A percentile compares a stretch with the other conserved stretches of the same genome.
Evolutionary conservation across 2,797 vertebrate species (phyloP).

Genomic region (Astyanax mexicanus): DNA sequence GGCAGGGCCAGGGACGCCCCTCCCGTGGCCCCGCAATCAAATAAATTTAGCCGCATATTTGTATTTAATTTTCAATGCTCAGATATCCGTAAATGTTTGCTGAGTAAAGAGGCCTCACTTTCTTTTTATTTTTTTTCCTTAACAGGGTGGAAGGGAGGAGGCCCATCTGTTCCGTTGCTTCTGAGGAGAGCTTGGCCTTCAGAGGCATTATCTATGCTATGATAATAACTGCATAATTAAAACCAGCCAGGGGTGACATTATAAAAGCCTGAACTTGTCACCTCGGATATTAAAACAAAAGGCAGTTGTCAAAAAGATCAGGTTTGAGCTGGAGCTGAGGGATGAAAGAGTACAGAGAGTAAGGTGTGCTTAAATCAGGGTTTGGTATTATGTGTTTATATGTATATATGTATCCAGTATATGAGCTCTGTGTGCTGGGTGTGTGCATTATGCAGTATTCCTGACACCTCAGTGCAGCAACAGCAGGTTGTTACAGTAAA

Average conservation of each 20-base stretch:
- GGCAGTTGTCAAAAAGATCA: slow-evolving; percentile 31
- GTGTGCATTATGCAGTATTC: neutral
- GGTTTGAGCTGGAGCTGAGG: slow-evolving; percentile 12
- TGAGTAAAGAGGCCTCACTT: slow-evolving; percentile 26
- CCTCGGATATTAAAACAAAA: slow-evolving; percentile 48
- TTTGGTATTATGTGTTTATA: neutral
- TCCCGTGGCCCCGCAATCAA: slow-evolving; percentile 42
- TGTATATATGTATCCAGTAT: neutral
- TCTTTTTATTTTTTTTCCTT: slow-evolving; percentile 23
- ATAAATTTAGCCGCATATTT: slow-evolving; percentile 55
- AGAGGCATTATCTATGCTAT: slow-evolving; percentile 43
- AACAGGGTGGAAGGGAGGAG: slow-evolving; percentile 23
- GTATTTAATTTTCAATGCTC: slow-evolving; percentile 54
- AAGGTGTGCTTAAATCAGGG: slow-evolving; percentile 35
- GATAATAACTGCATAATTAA: slow-evolving; percentile 58
- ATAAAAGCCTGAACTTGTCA: slow-evolving; percentile 52
- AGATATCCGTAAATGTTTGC: slow-evolving; percentile 49
- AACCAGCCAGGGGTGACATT: slow-evolving; percentile 50
- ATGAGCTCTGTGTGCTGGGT: neutral
- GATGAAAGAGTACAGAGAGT: slow-evolving; percentile 1
- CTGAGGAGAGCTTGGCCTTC: slow-evolving; percentile 48
- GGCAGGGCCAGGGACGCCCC: neutral
- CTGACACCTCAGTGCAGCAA: neutral
- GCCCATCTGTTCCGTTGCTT: slow-evolving; percentile 34
- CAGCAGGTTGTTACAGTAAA: slow-evolving; percentile 6